Evolutionary conservation across 2,888 invertebrate species (phyloP).

Genomic region (Pogonocherus hispidulus): DNA sequence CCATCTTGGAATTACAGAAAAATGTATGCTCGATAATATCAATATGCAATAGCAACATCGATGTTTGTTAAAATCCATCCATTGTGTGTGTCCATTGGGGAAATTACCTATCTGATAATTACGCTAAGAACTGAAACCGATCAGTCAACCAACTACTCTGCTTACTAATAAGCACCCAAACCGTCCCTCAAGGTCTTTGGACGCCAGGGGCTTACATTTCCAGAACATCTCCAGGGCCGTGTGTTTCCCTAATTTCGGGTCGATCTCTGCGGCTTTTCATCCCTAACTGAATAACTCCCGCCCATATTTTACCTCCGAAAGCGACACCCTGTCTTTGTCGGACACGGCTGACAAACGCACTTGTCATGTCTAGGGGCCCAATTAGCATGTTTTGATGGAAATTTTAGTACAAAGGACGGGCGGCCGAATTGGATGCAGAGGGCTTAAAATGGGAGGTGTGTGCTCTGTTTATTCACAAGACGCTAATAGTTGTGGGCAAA

Average conservation of each 20-base stretch:
- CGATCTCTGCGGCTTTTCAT: slow-evolving; percentile 4
- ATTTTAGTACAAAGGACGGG: neutral
- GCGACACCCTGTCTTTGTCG: slow-evolving; percentile 1
- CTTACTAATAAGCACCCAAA: neutral
- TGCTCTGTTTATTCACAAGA: neutral
- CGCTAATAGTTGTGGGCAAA: neutral
- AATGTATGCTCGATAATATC: too few relatives aligned
- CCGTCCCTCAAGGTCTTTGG: neutral
- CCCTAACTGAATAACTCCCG: slow-evolving; percentile 4
- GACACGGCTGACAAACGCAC: neutral
- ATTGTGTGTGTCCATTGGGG: too few relatives aligned
- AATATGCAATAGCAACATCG: too few relatives aligned
- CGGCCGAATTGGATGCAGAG: neutral
- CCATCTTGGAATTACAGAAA: too few relatives aligned
- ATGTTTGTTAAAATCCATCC: too few relatives aligned
- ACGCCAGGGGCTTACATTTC: neutral
- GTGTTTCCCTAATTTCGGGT: slow-evolving; percentile 17
- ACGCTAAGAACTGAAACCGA: neutral
- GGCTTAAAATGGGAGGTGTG: neutral
- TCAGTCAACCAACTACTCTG: too few relatives aligned
- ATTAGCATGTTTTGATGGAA: slow-evolving; percentile 1
- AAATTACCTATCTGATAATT: too few relatives aligned
- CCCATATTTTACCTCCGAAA: slow-evolving; percentile 5
- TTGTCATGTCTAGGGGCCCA: slow-evolving; percentile 5
- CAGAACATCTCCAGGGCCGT: neutral